Conservation (phyloP, 2,888 invertebrate genomes). For the Blastobasis lacticolella region DNA sequence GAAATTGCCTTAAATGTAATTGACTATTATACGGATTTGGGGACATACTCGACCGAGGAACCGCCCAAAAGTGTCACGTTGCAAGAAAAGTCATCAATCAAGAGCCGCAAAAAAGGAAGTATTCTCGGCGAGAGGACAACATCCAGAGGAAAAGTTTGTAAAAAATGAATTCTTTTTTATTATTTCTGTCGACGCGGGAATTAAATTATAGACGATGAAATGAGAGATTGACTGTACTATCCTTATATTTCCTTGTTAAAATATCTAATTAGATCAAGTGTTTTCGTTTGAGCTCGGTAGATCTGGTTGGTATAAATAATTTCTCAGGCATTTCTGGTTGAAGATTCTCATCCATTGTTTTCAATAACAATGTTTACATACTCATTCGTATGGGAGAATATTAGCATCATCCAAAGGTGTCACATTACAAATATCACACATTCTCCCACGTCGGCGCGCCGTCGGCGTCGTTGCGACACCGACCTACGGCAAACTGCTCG, state of each 20-base stretch:
- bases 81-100: slow-evolving; percentile 62
- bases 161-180: slow-evolving; percentile 37
- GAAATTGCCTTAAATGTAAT: slow-evolving; percentile 34
- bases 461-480: slow-evolving; percentile 18
- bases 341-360: no score
- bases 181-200: slow-evolving; percentile 33
- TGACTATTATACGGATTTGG: slow-evolving; percentile 43
- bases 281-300: no score
- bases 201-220: slow-evolving; percentile 33
- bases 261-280: no score
- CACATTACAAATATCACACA: slow-evolving; percentile 7
- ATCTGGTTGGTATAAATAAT: no score
- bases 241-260: neutral
- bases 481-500: slow-evolving; percentile 13
- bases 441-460: slow-evolving; percentile 20
- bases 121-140: slow-evolving; percentile 40
- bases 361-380: no score
- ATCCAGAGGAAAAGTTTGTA: slow-evolving; percentile 38
- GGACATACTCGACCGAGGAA: slow-evolving; percentile 33
- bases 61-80: slow-evolving; percentile 41
- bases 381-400: no score
- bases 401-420: neutral
- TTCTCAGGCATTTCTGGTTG: no score
- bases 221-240: neutral
- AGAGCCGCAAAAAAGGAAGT: slow-evolving; percentile 45